Conservation (phyloP, 2,113 vertebrate genomes). For the Dryoscopus gambensis region DNA sequence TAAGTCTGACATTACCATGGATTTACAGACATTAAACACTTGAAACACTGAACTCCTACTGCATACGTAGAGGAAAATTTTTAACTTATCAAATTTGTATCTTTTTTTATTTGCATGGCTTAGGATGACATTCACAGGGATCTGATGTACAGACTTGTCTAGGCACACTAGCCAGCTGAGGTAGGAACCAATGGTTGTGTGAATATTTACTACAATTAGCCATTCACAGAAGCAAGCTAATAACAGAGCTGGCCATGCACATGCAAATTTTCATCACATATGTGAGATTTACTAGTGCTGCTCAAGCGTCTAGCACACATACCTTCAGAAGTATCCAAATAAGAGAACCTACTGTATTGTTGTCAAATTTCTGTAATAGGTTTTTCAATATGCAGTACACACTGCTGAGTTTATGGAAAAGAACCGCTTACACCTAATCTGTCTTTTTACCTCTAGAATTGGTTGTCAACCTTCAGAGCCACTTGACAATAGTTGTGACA, state of each 20-base stretch:
- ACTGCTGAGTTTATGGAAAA: not conserved
- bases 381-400: not conserved
- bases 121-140: not conserved
- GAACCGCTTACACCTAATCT: not conserved
- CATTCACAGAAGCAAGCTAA: not conserved
- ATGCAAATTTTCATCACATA: not conserved
- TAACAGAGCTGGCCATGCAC: not conserved
- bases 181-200: not conserved
- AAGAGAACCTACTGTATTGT: not conserved
- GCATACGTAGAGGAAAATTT: not conserved
- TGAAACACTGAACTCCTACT: not conserved
- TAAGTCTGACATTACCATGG: not conserved
- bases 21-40: not conserved
- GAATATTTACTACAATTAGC: not conserved
- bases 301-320: not conserved
- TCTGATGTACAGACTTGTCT: not conserved
- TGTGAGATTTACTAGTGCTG: not conserved
- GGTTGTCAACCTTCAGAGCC: not conserved
- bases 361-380: accelerated
- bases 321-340: not conserved
- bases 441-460: not conserved
- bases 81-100: not conserved
- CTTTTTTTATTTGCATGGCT: not conserved
- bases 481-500: not conserved
- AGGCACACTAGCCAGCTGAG: not conserved